Evolutionary conservation across 1,140 invertebrate genomes (phyloP), one percentile per base, ranked within the genome.

Genomic region (Eciton burchellii): DNA sequence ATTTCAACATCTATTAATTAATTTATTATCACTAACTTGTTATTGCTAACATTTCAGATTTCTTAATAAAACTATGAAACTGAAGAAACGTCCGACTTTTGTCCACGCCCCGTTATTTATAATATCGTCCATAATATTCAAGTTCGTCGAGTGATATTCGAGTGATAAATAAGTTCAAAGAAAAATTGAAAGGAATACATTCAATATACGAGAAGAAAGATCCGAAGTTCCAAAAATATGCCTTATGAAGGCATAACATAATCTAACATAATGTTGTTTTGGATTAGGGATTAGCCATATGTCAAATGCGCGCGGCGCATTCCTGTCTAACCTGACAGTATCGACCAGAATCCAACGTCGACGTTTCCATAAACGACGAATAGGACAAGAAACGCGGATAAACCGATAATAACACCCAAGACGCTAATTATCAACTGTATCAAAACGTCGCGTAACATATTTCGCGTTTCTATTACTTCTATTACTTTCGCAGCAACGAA

Each of bases 271-370:
- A 16, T 54, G 14, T 47, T 66, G 6, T 4, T 26, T n/a, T 0
- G 2, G 35, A 21, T 56, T 41, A 63, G n/a, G 0, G 5, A n/a
- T 70, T 29, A 11, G 52, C 29, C 16, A 8, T 0, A 47, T 29
- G 11, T 0, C 0, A 0, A 41, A 62, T 3, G 2, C 19, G n/a
- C n/a, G n/a, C n/a, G n/a, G n/a, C n/a, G 71, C 24, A 45, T 21
- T 24, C 62, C 47, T n/a, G n/a, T n/a, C 84, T 88, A 85, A 90
- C 89, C 88, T 89, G 84, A 60, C 56, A 90, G 82, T 52, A 90
- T 71, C 4, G 89, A 86, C 89, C 89, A 90, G 81, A 89, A 90
- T 81, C 89, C 89, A 29, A 84, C 84, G 14, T 86, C 84, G 14
- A 59, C 59, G 81, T 90, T 90, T 1, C 73, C 77, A 35, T 85